These are phyloP conservation scores for Drosophila hamatofila DNA, from an alignment of 2,888 invertebrate genomes.

Conservation along the genomic window DNA sequence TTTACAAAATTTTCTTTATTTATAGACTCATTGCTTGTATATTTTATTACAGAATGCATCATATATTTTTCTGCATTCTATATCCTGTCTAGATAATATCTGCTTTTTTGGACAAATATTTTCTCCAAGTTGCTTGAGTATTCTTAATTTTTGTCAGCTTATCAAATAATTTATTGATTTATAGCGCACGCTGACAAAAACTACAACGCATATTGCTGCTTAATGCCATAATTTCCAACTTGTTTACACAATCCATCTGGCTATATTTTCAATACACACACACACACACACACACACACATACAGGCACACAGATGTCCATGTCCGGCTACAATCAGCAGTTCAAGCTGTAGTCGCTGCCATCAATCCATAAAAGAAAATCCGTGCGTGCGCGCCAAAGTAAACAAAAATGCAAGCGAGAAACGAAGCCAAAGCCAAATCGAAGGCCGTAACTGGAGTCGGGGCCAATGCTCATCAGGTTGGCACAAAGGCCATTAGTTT, in stretches of 20 bases:
- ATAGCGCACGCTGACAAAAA: conserved; percentile 31
- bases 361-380: conserved; percentile 75
- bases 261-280: conserved; percentile 62
- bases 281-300: conserved; percentile 25
- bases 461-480: conserved; percentile 40
- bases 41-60: too few species aligned
- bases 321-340: conserved; percentile 63
- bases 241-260: conserved; percentile 81
- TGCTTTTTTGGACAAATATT: too few species aligned
- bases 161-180: conserved; percentile 62
- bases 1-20: too few species aligned
- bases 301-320: conserved; percentile 38
- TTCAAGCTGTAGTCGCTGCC: conserved; percentile 52
- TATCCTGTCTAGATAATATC: not conserved
- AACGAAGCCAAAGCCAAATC: conserved; percentile 8
- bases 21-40: too few species aligned
- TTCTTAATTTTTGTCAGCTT: conserved; percentile 7
- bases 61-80: not conserved
- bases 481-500: conserved; percentile 42
- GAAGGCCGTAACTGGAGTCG: conserved; percentile 11
- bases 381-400: conserved; percentile 73
- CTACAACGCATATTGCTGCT: conserved; percentile 61
- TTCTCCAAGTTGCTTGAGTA: not conserved
- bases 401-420: conserved; percentile 52
- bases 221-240: conserved; percentile 77